These are phyloP conservation scores for Protula sp. DNA, from an alignment of 2,888 invertebrate species.

Conservation along the genomic window DNA sequence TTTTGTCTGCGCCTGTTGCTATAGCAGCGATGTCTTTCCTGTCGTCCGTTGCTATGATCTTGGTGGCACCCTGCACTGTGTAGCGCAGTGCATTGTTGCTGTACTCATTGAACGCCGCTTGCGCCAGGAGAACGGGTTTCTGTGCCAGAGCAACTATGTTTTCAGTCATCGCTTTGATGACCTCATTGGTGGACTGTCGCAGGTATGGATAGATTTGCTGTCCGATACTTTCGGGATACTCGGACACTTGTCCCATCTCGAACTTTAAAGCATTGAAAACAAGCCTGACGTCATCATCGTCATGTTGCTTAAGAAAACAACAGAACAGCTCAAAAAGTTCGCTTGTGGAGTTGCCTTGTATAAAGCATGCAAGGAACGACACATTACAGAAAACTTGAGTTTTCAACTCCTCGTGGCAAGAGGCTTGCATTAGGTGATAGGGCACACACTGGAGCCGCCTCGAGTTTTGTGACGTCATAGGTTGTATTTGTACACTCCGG, in stretches of 20 bases:
- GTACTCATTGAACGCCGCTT: not conserved
- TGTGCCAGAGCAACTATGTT: not conserved
- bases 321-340: not conserved
- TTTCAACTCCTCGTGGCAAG: not conserved
- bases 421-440: not conserved
- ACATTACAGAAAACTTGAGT: not conserved
- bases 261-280: not conserved
- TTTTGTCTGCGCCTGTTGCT: not conserved
- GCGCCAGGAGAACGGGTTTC: not conserved
- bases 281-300: not conserved
- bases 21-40: not conserved
- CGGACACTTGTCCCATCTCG: not conserved
- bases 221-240: not conserved
- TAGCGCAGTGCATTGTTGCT: not conserved
- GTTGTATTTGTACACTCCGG: not conserved
- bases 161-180: not conserved
- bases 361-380: not conserved
- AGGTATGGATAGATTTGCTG: not conserved
- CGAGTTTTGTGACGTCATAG: not conserved
- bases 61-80: not conserved
- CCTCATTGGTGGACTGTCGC: not conserved
- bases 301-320: not conserved
- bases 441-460: not conserved
- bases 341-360: not conserved
- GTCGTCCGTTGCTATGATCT: not conserved